A percentile compares a stretch with the other conserved stretches of the same genome.
Conservation (phyloP, 2,797 vertebrate species). For the Triplophysa yarkandensis region DNA sequence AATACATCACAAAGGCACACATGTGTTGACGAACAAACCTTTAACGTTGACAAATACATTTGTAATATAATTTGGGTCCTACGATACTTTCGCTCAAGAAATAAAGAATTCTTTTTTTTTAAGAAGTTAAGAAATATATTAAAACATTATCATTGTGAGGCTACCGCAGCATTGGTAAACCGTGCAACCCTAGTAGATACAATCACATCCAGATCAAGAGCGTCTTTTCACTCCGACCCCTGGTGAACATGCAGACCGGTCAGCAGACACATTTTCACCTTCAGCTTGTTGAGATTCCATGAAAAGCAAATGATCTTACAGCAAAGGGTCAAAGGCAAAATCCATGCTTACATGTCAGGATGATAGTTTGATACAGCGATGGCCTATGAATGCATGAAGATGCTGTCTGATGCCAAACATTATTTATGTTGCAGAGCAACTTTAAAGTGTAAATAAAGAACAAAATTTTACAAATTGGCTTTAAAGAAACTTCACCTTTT, state of each 20-base stretch:
- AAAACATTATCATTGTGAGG: no score
- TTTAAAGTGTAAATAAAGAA: no score
- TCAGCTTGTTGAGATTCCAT: constrained; percentile 26
- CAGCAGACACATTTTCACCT: neutral
- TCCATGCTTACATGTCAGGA: constrained; percentile 57
- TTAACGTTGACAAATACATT: no score
- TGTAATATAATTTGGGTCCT: no score
- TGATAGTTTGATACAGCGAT: constrained; percentile 45
- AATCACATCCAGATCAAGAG: neutral
- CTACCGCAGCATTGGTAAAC: no score
- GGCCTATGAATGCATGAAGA: neutral
- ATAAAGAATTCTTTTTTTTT: no score
- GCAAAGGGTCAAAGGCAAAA: constrained; percentile 27
- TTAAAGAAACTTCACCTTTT: neutral
- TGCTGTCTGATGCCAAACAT: neutral
- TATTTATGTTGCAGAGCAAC: neutral
- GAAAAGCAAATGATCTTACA: constrained; percentile 30
- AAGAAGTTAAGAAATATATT: no score
- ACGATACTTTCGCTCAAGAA: no score
- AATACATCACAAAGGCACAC: no score
- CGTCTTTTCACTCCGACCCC: constrained; percentile 12
- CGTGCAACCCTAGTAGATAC: no score
- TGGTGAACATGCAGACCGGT: neutral
- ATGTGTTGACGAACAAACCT: no score
- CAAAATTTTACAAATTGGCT: neutral